phyloP scores from a whole-genome alignment of 2,888 invertebrate species.

The Polia nebulosa region DNA sequence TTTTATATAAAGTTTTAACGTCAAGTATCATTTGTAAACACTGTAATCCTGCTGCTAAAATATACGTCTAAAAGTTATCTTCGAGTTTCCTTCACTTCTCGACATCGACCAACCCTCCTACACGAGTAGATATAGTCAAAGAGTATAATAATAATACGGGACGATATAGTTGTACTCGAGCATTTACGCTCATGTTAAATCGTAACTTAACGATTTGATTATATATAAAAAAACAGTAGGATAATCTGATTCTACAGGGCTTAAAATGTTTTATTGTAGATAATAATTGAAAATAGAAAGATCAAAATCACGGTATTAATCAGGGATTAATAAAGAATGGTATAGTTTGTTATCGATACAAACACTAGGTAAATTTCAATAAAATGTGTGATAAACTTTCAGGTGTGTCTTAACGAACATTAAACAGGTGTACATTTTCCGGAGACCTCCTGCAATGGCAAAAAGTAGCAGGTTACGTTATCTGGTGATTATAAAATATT shows the following conservation, averaged over 20 bases:
- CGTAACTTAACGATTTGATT: too few species aligned
- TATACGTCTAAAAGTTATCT: too few species aligned
- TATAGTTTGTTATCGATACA: background rate
- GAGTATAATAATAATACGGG: too few species aligned
- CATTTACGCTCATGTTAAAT: too few species aligned
- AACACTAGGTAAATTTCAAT: background rate
- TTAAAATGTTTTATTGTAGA: background rate
- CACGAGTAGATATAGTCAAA: too few species aligned
- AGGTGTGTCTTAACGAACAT: background rate
- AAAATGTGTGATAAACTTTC: background rate
- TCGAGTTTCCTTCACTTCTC: too few species aligned
- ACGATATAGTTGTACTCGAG: too few species aligned
- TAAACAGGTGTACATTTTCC: background rate
- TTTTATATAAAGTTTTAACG: too few species aligned
- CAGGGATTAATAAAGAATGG: conserved; percentile 14
- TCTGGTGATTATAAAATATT: background rate
- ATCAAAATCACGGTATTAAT: conserved; percentile 26
- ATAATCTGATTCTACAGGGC: background rate
- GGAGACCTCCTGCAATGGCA: background rate
- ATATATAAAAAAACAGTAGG: background rate
- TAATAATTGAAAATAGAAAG: background rate
- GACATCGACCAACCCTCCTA: too few species aligned
- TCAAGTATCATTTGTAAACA: too few species aligned
- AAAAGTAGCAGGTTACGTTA: background rate
- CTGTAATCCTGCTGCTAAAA: too few species aligned